Conservation (phyloP, 1,140 invertebrate genomes). For the Bombus superbus region DNA sequence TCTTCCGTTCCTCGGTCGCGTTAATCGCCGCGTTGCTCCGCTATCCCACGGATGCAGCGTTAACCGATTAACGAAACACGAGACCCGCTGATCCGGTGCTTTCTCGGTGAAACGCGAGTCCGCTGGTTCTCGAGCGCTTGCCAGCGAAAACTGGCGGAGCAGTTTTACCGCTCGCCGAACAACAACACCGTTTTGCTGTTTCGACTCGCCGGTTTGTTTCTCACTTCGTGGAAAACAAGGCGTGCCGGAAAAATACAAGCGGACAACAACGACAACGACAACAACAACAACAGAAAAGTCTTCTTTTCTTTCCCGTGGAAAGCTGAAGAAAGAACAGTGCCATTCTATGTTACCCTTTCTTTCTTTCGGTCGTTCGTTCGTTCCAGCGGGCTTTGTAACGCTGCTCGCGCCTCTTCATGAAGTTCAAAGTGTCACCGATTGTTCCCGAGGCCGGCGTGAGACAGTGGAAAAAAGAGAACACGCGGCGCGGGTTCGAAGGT, state of each 20-base stretch:
- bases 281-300: neutral
- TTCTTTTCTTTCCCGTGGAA: neutral
- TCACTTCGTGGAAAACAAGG: too few relatives aligned
- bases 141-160: neutral
- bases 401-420: neutral
- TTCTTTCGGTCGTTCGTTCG: too few relatives aligned
- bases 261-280: neutral
- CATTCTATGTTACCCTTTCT: neutral
- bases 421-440: conserved; percentile 48
- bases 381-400: neutral
- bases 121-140: neutral
- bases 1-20: neutral
- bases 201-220: neutral
- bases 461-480: neutral
- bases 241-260: neutral
- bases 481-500: neutral
- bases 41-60: conserved; percentile 2
- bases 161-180: neutral
- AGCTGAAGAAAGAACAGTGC: neutral
- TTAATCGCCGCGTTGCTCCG: neutral
- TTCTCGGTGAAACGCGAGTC: conserved; percentile 27
- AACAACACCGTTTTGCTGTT: neutral
- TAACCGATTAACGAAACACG: conserved; percentile 37
- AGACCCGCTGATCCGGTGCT: neutral
- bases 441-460: neutral